Conservation (phyloP, 2,888 invertebrate genomes). For the Tubulanus polymorphus region DNA sequence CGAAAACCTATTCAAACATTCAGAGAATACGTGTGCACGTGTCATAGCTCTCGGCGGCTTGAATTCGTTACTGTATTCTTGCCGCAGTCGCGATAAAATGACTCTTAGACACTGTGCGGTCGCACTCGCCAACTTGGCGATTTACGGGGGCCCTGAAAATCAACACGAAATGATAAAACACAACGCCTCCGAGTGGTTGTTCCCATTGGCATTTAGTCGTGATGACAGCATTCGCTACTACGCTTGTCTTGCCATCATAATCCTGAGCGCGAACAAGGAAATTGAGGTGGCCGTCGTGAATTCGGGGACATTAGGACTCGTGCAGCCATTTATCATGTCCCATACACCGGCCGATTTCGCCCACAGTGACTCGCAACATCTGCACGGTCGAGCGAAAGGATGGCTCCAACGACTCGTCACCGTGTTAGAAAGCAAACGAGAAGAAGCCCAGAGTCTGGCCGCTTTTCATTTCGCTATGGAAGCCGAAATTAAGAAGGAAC, state of each 20-base stretch:
- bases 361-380: conserved; percentile 69
- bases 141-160: conserved; percentile 95
- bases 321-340: conserved; percentile 91
- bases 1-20: conserved; percentile 80
- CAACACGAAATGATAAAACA: conserved; percentile 95
- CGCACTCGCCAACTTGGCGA: conserved; percentile 89
- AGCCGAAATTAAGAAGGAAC: conserved; percentile 86
- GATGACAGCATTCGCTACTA: conserved; percentile 85
- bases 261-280: conserved; percentile 94
- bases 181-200: conserved; percentile 76
- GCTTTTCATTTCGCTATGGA: conserved; percentile 99
- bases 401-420: conserved; percentile 92
- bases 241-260: conserved; percentile 95
- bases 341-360: conserved; percentile 96
- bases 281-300: conserved; percentile 93
- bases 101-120: conserved; percentile 94
- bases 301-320: conserved; percentile 93
- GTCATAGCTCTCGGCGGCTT: conserved; percentile 88
- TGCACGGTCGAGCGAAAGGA: conserved; percentile 91
- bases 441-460: conserved; percentile 92
- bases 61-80: conserved; percentile 91
- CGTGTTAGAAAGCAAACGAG: conserved; percentile 86
- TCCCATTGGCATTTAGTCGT: conserved; percentile 91
- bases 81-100: conserved; percentile 82
- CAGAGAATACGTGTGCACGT: conserved; percentile 90